Conservation (phyloP, 2,113 vertebrate genomes). For the Buteo buteo region DNA sequence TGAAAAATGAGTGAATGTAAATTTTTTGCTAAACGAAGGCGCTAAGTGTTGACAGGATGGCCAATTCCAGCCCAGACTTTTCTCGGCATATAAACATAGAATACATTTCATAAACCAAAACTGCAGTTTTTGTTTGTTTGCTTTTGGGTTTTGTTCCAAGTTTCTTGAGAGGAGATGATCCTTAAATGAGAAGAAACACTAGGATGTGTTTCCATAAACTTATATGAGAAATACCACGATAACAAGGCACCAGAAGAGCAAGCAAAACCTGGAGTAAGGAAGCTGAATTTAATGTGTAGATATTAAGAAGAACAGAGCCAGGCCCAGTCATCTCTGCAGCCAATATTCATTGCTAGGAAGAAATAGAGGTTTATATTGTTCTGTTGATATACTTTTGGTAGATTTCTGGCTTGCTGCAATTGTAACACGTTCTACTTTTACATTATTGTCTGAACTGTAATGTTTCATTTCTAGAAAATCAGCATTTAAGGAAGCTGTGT, state of each 20-base stretch:
- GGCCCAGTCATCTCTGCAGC: background rate
- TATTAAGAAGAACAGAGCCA: background rate
- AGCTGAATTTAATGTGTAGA: background rate
- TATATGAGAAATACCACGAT: background rate
- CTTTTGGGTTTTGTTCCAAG: background rate
- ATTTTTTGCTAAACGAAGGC: background rate
- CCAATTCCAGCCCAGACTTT: background rate
- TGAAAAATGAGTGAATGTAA: background rate
- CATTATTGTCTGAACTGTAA: background rate
- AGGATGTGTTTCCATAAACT: background rate
- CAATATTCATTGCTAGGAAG: background rate
- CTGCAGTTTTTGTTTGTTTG: background rate
- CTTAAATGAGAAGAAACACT: background rate
- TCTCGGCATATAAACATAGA: constrained; percentile 6
- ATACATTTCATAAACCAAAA: constrained; percentile 13
- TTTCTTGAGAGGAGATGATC: background rate
- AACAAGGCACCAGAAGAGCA: background rate
- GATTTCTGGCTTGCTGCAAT: background rate
- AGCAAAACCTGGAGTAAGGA: background rate
- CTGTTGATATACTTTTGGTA: background rate
- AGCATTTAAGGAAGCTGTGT: background rate
- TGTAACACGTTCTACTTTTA: background rate
- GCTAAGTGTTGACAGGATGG: background rate
- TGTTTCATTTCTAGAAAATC: background rate
- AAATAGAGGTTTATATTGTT: background rate